Percentiles rank a stretch among this genome's conserved stretches.
Evolutionary conservation across 2,797 vertebrate genomes (phyloP).

Genomic region (Sparidentex hasta): DNA sequence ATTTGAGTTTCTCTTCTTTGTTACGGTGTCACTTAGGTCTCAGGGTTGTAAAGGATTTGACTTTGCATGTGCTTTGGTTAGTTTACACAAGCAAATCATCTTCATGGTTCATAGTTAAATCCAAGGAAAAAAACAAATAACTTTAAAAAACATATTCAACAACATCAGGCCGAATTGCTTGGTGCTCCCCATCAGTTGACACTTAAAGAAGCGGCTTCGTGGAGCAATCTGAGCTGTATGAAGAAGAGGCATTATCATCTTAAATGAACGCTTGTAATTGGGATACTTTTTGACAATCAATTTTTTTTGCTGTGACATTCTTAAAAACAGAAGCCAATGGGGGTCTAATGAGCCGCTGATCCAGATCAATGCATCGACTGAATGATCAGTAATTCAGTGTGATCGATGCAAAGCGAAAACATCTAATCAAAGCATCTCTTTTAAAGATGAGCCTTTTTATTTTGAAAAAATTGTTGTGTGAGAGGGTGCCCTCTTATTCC

Average conservation of each 20-base stretch:
- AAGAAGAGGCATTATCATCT: neutral
- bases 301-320: neutral
- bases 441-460: too few species aligned
- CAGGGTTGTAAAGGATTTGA: neutral
- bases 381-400: too few species aligned
- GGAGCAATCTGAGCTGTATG: neutral
- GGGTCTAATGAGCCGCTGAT: too few species aligned
- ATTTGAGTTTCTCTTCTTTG: neutral
- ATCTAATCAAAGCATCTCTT: too few species aligned
- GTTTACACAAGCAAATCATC: slow-evolving; percentile 12
- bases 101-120: neutral
- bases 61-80: slow-evolving; percentile 34
- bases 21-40: too few species aligned
- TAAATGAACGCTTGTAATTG: neutral
- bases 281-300: neutral
- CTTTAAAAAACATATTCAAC: too few species aligned
- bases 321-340: neutral
- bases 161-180: neutral
- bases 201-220: neutral
- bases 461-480: neutral
- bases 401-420: too few species aligned
- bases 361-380: too few species aligned
- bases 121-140: slow-evolving; percentile 8
- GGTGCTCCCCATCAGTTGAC: too few species aligned
- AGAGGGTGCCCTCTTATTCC: neutral